phyloP scores from a whole-genome alignment of 2,113 vertebrate genomes.

The Menidia beryllina region DNA sequence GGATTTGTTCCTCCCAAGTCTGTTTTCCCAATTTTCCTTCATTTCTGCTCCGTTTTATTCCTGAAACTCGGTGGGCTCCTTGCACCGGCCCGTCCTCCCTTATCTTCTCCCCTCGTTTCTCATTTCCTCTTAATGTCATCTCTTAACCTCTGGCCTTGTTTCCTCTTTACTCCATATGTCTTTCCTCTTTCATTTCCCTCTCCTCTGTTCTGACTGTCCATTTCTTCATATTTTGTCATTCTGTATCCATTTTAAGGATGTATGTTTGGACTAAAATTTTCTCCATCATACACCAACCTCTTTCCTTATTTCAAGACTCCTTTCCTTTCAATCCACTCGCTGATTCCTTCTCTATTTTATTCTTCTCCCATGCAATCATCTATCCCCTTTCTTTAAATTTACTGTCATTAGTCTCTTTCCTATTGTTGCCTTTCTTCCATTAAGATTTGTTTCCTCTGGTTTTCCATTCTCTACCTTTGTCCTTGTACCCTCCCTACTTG shows the following conservation, averaged over 20 bases:
- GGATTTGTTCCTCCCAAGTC: neutral
- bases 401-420: neutral
- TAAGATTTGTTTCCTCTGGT: too few species aligned
- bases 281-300: too few species aligned
- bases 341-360: neutral
- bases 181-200: too few species aligned
- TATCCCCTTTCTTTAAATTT: neutral
- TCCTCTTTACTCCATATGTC: too few species aligned
- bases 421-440: neutral
- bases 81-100: neutral
- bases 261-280: too few species aligned
- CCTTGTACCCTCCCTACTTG: neutral
- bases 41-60: conserved; percentile 1
- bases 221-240: neutral
- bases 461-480: neutral
- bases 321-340: too few species aligned
- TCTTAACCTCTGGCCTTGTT: neutral
- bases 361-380: neutral
- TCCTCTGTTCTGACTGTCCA: neutral
- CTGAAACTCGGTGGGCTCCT: neutral
- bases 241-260: neutral
- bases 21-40: neutral
- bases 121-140: neutral
- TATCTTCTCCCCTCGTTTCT: neutral
- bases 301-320: too few species aligned